A percentile compares a stretch with the other conserved stretches of the same genome.
Evolutionary conservation across 2,888 invertebrate species (phyloP).

Genomic region (Zaprionus lineosus): DNA sequence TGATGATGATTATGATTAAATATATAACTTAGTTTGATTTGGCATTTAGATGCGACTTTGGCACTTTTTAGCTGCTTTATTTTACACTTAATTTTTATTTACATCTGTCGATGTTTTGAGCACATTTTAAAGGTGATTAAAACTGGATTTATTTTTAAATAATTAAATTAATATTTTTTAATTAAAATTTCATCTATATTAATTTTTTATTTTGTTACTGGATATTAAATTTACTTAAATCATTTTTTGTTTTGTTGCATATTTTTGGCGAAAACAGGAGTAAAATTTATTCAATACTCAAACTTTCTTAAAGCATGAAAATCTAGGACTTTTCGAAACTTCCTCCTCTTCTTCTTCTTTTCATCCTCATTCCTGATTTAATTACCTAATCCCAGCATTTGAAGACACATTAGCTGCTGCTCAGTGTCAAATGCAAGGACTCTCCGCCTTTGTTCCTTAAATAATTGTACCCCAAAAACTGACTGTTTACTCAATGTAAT

Average conservation of each 20-base stretch:
- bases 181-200: background rate
- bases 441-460: too few species aligned
- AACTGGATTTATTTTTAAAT: background rate
- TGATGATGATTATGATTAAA: conserved; percentile 48
- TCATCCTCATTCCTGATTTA: too few species aligned
- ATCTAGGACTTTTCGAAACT: too few species aligned
- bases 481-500: conserved; percentile 61
- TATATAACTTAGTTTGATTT: conserved; percentile 57
- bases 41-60: conserved; percentile 69
- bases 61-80: conserved; percentile 53
- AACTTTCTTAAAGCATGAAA: too few species aligned
- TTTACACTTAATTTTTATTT: conserved; percentile 4
- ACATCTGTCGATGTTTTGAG: conserved; percentile 11
- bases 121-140: background rate
- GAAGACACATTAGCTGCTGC: conserved; percentile 33
- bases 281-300: too few species aligned
- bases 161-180: background rate
- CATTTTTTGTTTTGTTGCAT: too few species aligned
- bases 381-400: conserved; percentile 39
- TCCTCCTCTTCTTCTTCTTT: too few species aligned
- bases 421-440: conserved; percentile 10
- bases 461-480: conserved; percentile 5
- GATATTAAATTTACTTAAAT: too few species aligned
- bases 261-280: too few species aligned
- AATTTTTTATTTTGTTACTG: background rate